Percentiles rank a stretch among this genome's conserved stretches.
Evolutionary conservation across 2,113 vertebrate species (phyloP).

Genomic region (Tamias sibiricus): DNA sequence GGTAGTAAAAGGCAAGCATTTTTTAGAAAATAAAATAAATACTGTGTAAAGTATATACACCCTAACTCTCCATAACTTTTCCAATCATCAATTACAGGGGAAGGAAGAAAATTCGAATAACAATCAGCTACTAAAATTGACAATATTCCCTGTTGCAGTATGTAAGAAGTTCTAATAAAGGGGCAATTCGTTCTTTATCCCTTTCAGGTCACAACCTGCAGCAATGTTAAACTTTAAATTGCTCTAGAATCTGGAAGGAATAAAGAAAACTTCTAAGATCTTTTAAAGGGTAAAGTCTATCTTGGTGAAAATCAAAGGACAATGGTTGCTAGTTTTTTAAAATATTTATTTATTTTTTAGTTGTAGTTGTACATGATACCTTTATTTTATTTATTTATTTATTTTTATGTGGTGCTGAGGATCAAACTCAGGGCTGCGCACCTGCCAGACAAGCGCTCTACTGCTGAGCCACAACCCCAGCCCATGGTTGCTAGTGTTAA

Average conservation of each 20-base stretch:
- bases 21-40: slow-evolving; percentile 55
- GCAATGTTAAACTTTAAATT: slow-evolving; percentile 38
- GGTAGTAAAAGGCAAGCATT: neutral
- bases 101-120: slow-evolving; percentile 46
- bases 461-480: too few relatives aligned
- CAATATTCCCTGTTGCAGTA: neutral
- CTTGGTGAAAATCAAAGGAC: neutral
- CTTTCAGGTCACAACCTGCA: neutral
- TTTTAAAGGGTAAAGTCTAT: slow-evolving; percentile 39
- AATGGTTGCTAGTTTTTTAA: neutral
- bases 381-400: too few relatives aligned
- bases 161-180: slow-evolving; percentile 35
- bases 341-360: too few relatives aligned
- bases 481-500: slow-evolving; percentile 25
- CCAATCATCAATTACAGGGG: neutral
- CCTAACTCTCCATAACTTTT: neutral
- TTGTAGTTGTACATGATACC: too few relatives aligned
- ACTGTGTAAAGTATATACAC: neutral
- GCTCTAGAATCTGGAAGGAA: neutral
- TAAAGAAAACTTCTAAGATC: neutral
- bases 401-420: too few relatives aligned
- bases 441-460: too few relatives aligned
- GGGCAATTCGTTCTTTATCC: neutral
- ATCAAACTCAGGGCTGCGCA: too few relatives aligned
- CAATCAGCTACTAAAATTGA: neutral